A percentile compares a stretch with the other conserved stretches of the same genome.
Evolutionary conservation across 2,113 vertebrate species (phyloP).

Genomic region (Spea multiplicata): DNA sequence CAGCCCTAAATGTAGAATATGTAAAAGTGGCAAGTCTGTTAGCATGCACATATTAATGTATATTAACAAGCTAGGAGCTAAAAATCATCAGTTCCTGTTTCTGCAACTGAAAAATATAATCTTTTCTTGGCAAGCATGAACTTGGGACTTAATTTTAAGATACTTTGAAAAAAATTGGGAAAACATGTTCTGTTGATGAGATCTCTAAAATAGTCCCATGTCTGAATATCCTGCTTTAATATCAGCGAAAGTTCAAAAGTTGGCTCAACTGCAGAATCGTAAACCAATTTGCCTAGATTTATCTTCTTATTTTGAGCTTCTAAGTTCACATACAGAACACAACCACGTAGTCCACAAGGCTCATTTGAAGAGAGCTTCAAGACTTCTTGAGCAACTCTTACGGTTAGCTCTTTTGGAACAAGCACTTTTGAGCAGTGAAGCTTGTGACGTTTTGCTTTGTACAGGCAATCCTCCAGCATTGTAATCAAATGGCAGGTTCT

Average conservation of each 20-base stretch:
- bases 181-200: slow-evolving; percentile 75
- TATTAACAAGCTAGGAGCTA: slow-evolving; percentile 38
- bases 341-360: slow-evolving; percentile 81
- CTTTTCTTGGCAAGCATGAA: slow-evolving; percentile 83
- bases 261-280: slow-evolving; percentile 75
- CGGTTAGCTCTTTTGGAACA: slow-evolving; percentile 77
- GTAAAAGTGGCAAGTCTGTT: too few species aligned
- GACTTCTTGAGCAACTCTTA: slow-evolving; percentile 72
- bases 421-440: slow-evolving; percentile 79
- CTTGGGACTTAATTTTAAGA: slow-evolving; percentile 77
- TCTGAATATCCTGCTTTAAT: slow-evolving; percentile 78
- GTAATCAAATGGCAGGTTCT: slow-evolving; percentile 71
- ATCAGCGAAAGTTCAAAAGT: slow-evolving; percentile 84
- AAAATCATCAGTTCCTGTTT: slow-evolving; percentile 77
- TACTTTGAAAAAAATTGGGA: slow-evolving; percentile 63
- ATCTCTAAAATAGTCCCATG: slow-evolving; percentile 77
- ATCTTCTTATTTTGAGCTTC: slow-evolving; percentile 72
- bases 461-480: slow-evolving; percentile 78
- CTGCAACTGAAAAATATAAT: slow-evolving; percentile 76
- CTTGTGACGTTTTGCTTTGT: slow-evolving; percentile 76
- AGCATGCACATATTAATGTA: too few species aligned
- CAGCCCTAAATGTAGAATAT: too few species aligned
- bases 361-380: slow-evolving; percentile 73
- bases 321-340: slow-evolving; percentile 73
- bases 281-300: slow-evolving; percentile 75